Percentiles rank a stretch among this genome's conserved stretches.
Conservation (phyloP, 2,888 invertebrate species). For the Mimumesa dahlbomi region DNA sequence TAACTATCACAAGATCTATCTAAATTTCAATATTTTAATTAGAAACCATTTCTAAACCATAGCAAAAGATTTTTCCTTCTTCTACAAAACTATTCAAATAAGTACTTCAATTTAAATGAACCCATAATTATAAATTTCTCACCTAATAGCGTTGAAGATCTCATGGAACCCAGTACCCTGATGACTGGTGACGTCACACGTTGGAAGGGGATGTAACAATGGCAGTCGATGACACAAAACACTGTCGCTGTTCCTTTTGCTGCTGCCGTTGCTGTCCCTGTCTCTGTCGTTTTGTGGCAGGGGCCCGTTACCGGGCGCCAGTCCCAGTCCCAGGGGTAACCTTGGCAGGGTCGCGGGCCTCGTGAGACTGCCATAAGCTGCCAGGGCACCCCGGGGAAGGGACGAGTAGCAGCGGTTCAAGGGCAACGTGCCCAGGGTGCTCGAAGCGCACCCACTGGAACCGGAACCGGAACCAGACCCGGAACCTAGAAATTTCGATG, state of each 20-base stretch:
- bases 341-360: conserved; percentile 81
- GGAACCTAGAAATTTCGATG: conserved; percentile 39
- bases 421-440: conserved; percentile 75
- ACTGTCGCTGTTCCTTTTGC: conserved; percentile 82
- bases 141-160: conserved; percentile 79
- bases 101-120: no score
- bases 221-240: conserved; percentile 81
- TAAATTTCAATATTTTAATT: no score
- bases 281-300: conserved; percentile 70
- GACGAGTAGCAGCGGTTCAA: conserved; percentile 80
- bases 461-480: conserved; percentile 80
- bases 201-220: conserved; percentile 81
- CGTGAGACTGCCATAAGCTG: conserved; percentile 80
- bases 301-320: conserved; percentile 72
- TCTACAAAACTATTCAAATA: no score
- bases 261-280: conserved; percentile 74
- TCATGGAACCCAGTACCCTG: conserved; percentile 80
- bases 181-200: conserved; percentile 79
- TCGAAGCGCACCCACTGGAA: conserved; percentile 79
- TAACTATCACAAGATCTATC: no score
- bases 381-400: conserved; percentile 80
- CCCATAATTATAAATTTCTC: not conserved
- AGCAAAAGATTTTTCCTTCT: no score
- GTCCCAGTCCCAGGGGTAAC: conserved; percentile 80
- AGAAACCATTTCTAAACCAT: no score